Base-by-base conservation (phyloP, 2,797 vertebrate genomes). In the Taeniopygia guttata region DNA sequence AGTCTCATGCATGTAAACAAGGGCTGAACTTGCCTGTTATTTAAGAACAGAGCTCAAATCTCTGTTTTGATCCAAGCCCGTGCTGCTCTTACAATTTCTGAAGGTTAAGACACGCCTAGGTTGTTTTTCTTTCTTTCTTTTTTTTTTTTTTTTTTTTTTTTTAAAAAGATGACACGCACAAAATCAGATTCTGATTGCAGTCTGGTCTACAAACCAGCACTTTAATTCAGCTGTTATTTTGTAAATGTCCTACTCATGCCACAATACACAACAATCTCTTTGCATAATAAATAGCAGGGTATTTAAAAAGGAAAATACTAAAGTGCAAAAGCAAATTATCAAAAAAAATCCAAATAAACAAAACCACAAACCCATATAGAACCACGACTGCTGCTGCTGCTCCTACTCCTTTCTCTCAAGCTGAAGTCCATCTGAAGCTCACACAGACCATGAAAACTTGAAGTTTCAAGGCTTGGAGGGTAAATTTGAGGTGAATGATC, bases 1-100 rank as follows among this genome's bases (percentile, higher is more conserved):
- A 95, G 74, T 76, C 80, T 86, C 86, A 52, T 63, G 80, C 77
- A 77, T 73, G 67, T 95, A 95, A 96, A 95, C 93, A 93, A 93
- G 67, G 45, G 36, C 83, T 91, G 91, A 92, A 95, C 81, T 84
- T 83, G 70, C 56, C 84, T 90, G 48, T 90, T 93, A 74, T 48
- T 92, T 95, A 73, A 93, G 80, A 88, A 82, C 16, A 87, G 56
- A 89, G 26, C 83, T 94, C 70, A 90, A 76, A 67, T 60, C 67
- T 74, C 67, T 34, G 78, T 89, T 89, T 90, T 84, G 63, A 96
- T 90, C 67, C 60, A 89, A 93, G 64, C 52, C 46, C 5, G 13
- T 26, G 63, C 70, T 78, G 59, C 84, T 93, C 38, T 67, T 84
- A 58, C 40, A 79, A 36, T 96, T 95, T 87, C 91, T 91, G 84